phyloP scores from a whole-genome alignment of 2,113 vertebrate species.

The Sander vitreus region DNA sequence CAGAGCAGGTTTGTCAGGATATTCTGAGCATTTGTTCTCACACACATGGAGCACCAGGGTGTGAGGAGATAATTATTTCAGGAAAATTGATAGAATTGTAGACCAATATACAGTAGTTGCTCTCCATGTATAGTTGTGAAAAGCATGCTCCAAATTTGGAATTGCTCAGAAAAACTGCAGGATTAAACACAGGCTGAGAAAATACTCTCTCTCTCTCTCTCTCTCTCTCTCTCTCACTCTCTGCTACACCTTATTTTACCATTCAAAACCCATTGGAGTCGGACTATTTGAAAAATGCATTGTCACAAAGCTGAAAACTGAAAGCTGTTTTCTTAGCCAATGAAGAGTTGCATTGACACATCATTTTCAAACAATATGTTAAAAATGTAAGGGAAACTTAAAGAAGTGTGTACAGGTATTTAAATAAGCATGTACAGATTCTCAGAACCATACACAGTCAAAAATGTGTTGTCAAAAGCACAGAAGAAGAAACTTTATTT shows the following conservation, averaged over 20 bases:
- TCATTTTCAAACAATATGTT: not conserved
- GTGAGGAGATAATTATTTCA: slow-evolving; percentile 4
- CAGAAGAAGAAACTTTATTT: not conserved
- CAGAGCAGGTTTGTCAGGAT: slow-evolving; percentile 14
- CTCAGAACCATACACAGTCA: not conserved
- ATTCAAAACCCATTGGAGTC: not conserved
- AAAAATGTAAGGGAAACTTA: not conserved
- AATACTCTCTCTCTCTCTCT: not conserved
- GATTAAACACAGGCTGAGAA: not conserved
- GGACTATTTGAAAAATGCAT: not conserved
- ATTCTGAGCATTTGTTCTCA: slow-evolving; percentile 23
- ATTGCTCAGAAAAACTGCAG: not conserved
- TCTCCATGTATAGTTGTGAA: not conserved
- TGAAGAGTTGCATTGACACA: not conserved
- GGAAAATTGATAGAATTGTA: slow-evolving; percentile 10
- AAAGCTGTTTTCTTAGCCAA: not conserved
- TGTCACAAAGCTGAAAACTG: no score
- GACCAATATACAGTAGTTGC: no score
- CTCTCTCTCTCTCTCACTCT: no score
- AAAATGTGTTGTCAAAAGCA: not conserved
- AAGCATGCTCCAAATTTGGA: slow-evolving; percentile 1
- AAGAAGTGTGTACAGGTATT: not conserved
- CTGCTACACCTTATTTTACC: not conserved
- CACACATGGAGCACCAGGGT: not conserved
- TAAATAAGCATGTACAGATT: not conserved